Conservation (phyloP, 2,797 vertebrate species). For the Xerus rutilus region DNA sequence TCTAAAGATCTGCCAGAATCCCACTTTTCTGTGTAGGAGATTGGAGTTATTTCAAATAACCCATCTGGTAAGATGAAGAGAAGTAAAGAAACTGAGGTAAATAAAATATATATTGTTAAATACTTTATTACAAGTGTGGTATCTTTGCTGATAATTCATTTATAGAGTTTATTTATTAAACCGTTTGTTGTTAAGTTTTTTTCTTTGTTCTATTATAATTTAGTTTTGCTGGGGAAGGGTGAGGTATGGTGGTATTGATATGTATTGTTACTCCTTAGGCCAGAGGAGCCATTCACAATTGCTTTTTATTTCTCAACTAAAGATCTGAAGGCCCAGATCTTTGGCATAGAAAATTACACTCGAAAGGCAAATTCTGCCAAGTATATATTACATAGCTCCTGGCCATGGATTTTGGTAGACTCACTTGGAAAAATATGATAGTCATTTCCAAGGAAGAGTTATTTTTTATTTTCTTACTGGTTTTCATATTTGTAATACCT, state of each 20-base stretch:
- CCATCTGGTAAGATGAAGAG: conserved; percentile 65
- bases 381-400: conserved; percentile 53
- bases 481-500: conserved; percentile 7
- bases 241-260: neutral
- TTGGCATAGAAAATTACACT: conserved; percentile 42
- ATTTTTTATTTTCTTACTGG: conserved; percentile 59
- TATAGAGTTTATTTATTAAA: neutral
- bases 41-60: conserved; percentile 70
- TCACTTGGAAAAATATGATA: conserved; percentile 49
- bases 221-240: neutral
- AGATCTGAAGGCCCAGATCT: conserved; percentile 49
- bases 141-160: conserved; percentile 18
- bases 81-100: conserved; percentile 70
- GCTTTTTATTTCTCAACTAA: conserved; percentile 50
- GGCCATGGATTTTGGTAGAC: conserved; percentile 52
- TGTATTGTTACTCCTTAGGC: neutral
- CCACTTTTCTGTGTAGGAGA: conserved; percentile 52
- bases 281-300: conserved; percentile 21
- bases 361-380: conserved; percentile 53
- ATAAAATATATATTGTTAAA: conserved; percentile 60
- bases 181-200: neutral
- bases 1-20: conserved; percentile 54
- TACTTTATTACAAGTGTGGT: neutral
- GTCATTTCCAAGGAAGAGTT: conserved; percentile 49
- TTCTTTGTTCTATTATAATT: neutral